Evolutionary conservation across 1,140 invertebrate genomes (phyloP).

Genomic region (Anthonomus grandis): DNA sequence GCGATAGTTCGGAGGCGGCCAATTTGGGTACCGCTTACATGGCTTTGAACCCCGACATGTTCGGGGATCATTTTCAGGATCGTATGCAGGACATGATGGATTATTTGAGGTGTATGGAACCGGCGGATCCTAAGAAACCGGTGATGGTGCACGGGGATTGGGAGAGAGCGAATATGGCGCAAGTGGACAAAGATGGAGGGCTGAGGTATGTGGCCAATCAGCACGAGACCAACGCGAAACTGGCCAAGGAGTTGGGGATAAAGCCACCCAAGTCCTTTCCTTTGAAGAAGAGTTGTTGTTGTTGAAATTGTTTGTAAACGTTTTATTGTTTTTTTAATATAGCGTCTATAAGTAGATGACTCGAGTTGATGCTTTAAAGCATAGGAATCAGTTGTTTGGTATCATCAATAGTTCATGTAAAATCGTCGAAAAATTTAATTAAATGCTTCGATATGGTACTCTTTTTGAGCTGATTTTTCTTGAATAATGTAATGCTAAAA

Average conservation of each 20-base stretch:
- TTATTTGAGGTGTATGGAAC: slow-evolving; percentile 23
- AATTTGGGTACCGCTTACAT: slow-evolving; percentile 91
- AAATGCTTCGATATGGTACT: no score
- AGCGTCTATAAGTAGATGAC: no score
- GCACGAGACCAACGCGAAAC: slow-evolving; percentile 17
- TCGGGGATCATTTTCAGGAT: slow-evolving; percentile 76
- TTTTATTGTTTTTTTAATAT: no score
- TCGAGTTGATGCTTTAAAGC: no score
- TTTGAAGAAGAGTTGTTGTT: no score
- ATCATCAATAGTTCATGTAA: no score
- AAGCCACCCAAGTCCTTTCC: neutral
- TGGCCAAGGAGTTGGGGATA: slow-evolving; percentile 18
- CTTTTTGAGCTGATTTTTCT: no score
- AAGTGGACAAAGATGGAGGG: slow-evolving; percentile 67
- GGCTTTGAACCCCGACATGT: slow-evolving; percentile 79
- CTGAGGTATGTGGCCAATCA: slow-evolving; percentile 60
- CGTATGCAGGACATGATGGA: slow-evolving; percentile 54
- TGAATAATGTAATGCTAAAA: no score
- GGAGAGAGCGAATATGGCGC: slow-evolving; percentile 64
- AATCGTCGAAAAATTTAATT: no score
- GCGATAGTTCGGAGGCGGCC: slow-evolving; percentile 56
- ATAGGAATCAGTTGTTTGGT: no score
- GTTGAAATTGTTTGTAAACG: no score
- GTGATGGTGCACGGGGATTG: slow-evolving; percentile 85
- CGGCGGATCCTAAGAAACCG: slow-evolving; percentile 58